A percentile compares a stretch with the other conserved stretches of the same genome.
Evolutionary conservation across 2,888 invertebrate species (phyloP).

Genomic region (Theretra japonica): DNA sequence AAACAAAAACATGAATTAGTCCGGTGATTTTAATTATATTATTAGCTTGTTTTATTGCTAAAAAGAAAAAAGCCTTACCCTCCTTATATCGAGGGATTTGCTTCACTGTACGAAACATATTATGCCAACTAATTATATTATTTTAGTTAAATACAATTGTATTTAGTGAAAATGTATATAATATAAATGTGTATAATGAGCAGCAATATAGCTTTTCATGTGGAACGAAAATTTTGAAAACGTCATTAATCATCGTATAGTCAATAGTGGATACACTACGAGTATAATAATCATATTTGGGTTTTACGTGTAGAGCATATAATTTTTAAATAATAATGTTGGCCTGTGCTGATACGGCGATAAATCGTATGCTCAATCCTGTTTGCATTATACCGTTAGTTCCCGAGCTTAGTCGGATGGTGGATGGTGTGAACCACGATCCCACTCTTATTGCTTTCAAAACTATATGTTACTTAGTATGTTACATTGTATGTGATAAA

Average conservation of each 20-base stretch:
- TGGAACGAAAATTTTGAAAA: too few relatives aligned
- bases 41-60: too few relatives aligned
- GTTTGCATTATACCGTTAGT: constrained; percentile 58
- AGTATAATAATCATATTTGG: neutral
- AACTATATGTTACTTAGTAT: neutral
- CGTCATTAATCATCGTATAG: too few relatives aligned
- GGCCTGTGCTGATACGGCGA: constrained; percentile 44
- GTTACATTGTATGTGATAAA: neutral
- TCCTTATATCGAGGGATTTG: too few relatives aligned
- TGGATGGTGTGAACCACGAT: constrained; percentile 42
- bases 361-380: constrained; percentile 48
- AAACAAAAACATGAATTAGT: neutral
- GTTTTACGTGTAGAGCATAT: neutral
- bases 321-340: constrained; percentile 37
- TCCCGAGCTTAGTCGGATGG: constrained; percentile 54
- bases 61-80: too few relatives aligned
- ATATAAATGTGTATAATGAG: too few relatives aligned
- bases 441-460: neutral
- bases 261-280: too few relatives aligned
- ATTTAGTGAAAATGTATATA: too few relatives aligned
- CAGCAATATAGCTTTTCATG: too few relatives aligned
- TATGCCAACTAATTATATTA: too few relatives aligned
- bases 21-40: neutral
- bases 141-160: too few relatives aligned
- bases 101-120: too few relatives aligned